These are phyloP conservation scores for Drosophila atroscutellata DNA, from an alignment of 2,888 invertebrate genomes.

Conservation along the genomic window DNA sequence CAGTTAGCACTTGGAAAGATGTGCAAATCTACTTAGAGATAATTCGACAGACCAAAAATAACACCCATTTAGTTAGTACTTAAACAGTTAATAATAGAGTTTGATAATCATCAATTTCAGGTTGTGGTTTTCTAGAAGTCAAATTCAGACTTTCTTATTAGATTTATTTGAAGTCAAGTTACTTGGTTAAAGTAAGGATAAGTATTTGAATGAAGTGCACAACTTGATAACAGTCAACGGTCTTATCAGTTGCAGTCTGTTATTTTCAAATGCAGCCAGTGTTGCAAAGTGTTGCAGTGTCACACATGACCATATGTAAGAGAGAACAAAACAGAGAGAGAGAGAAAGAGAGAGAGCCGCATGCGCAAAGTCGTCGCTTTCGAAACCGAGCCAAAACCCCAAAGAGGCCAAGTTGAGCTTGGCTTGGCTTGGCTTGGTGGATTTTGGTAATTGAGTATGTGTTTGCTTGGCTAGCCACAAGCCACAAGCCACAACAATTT, in stretches of 20 bases:
- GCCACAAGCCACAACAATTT: conserved; percentile 33
- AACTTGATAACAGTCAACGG: neutral
- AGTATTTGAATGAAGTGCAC: neutral
- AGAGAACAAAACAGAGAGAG: conserved; percentile 20
- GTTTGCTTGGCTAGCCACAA: conserved; percentile 40
- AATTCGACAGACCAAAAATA: neutral
- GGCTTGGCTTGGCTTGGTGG: conserved; percentile 36
- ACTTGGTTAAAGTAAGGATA: neutral
- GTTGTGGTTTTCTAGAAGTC: too few species aligned
- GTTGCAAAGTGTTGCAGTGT: conserved; percentile 25
- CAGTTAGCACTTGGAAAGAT: conserved; percentile 28
- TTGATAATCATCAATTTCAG: too few species aligned
- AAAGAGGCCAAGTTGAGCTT: conserved; percentile 56
- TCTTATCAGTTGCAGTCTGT: neutral
- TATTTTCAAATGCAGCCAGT: conserved; percentile 25
- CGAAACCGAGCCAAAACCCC: conserved; percentile 57
- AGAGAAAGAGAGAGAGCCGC: conserved; percentile 9
- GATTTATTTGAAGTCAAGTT: neutral
- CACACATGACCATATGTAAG: conserved; percentile 24
- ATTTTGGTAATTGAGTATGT: neutral
- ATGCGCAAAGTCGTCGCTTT: conserved; percentile 52
- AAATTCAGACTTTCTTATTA: too few species aligned
- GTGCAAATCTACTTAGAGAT: neutral
- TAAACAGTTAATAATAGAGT: too few species aligned
- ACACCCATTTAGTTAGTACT: too few species aligned